Base-by-base conservation (phyloP, 2,888 invertebrate genomes). In the Mesopsocus fuscifrons region DNA sequence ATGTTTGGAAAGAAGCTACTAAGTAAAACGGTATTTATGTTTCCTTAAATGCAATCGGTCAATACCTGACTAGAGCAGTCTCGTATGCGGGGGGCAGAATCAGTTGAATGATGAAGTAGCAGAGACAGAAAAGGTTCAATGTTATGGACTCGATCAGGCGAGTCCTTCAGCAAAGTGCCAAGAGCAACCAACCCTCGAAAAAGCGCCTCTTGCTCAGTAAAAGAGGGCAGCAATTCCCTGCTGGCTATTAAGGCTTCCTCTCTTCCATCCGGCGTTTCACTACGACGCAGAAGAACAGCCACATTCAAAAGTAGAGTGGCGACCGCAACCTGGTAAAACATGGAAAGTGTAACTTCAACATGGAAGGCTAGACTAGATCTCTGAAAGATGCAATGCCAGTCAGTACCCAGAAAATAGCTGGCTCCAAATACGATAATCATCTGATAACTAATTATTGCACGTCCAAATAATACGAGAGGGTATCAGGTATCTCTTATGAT, bases 281-380 rank as follows among this genome's bases (percentile, higher is more conserved):
- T 20, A 17, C 32, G 41, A 17, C 46, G 65, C 17, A 71, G 59
- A 30, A 74, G 68, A 6, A 85, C 72, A 1, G 75, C 69, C 49
- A 78, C 61, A 59, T 87, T 87, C 46, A 87, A 59, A 3, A 83
- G 57, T 23, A 82, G 61, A 0, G 84, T 82, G 1, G 77, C 63
- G 31, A 78, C 65, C 1, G 83, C 84, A 44, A 84, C 71, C 74
- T 85, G 63, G n/a, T n/a, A n/a, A n/a, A n/a, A n/a, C n/a, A n/a
- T n/a, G n/a, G n/a, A n/a, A n/a, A n/a, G n/a, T n/a, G n/a, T n/a
- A n/a, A n/a, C n/a, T n/a, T n/a, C n/a, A n/a, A n/a, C n/a, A n/a
- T n/a, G n/a, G n/a, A n/a, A n/a, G n/a, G n/a, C n/a, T n/a, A n/a
- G n/a, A n/a, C n/a, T n/a, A n/a, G n/a, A n/a, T n/a, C n/a, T n/a